Evolutionary conservation across 64 coral and sea anemone species (phyloP).

Genomic region (Orbicella faveolata): DNA sequence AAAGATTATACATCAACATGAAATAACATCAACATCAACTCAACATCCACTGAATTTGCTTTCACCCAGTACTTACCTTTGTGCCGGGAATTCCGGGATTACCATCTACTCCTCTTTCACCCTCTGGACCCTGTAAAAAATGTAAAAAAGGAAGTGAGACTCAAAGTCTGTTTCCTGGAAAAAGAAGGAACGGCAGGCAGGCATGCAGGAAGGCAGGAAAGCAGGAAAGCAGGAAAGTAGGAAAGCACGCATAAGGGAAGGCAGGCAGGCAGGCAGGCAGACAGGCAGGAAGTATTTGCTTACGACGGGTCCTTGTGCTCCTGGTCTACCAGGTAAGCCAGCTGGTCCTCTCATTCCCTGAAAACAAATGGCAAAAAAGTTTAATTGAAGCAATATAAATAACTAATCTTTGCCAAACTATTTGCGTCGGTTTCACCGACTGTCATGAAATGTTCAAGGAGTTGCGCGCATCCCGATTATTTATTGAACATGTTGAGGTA

Average conservation of each 20-base stretch:
- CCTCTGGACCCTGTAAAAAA: conserved; percentile 9
- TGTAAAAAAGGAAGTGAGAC: neutral
- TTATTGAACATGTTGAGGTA: no score
- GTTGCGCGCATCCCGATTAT: no score
- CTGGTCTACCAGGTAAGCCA: conserved; percentile 13
- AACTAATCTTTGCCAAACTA: no score
- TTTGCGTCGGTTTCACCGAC: no score
- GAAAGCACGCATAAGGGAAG: no score
- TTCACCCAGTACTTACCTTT: neutral
- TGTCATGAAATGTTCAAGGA: no score
- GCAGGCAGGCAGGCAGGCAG: neutral
- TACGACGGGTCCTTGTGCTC: conserved; percentile 17
- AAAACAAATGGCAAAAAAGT: neutral
- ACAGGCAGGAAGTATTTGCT: neutral
- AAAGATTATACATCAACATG: no score
- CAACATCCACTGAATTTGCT: neutral
- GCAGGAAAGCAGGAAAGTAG: no score
- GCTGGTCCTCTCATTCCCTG: conserved; percentile 4
- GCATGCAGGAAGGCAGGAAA: no score
- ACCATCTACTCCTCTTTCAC: neutral
- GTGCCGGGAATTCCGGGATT: conserved; percentile 22
- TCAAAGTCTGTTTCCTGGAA: neutral
- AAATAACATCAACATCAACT: neutral
- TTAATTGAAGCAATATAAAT: neutral
- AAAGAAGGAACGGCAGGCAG: neutral